These are phyloP conservation scores for Brachynemurus nebulosus DNA, from an alignment of 2,888 invertebrate genomes.

Conservation along the genomic window DNA sequence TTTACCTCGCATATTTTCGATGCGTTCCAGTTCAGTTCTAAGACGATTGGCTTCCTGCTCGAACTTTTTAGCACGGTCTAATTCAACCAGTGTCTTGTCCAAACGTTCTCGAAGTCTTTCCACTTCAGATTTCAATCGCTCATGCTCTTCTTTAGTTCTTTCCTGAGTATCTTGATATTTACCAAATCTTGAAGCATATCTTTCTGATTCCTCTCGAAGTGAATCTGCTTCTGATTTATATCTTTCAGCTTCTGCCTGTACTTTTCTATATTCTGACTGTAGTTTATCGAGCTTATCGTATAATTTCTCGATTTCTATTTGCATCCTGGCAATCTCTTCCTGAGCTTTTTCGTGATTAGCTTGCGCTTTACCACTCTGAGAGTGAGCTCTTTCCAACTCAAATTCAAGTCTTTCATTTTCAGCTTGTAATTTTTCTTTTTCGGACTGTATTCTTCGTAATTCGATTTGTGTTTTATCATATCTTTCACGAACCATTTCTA, in stretches of 20 bases:
- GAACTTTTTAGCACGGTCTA: conserved; percentile 59
- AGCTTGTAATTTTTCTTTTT: conserved; percentile 71
- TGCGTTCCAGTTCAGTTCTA: conserved; percentile 55
- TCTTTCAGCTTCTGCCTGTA: conserved; percentile 63
- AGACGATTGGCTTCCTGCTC: conserved; percentile 51
- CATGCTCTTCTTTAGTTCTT: conserved; percentile 59
- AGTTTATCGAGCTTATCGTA: conserved; percentile 82
- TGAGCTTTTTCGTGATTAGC: conserved; percentile 77
- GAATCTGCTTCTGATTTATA: conserved; percentile 57
- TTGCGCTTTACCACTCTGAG: conserved; percentile 73
- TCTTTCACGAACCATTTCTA: conserved; percentile 76
- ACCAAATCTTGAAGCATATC: conserved; percentile 55
- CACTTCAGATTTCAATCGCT: conserved; percentile 63
- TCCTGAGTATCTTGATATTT: conserved; percentile 59
- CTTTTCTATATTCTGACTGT: conserved; percentile 65
- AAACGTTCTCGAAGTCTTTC: conserved; percentile 66
- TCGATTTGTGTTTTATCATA: conserved; percentile 82
- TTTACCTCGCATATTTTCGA: conserved; percentile 66
- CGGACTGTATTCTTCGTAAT: conserved; percentile 64
- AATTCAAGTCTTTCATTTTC: conserved; percentile 76
- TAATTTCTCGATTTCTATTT: conserved; percentile 79
- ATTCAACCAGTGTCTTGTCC: conserved; percentile 66
- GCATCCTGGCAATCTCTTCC: conserved; percentile 75
- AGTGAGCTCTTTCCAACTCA: conserved; percentile 74
- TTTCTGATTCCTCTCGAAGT: conserved; percentile 63